Evolutionary conservation across 2,113 vertebrate species (phyloP).

Genomic region (Amazona guildingii): DNA sequence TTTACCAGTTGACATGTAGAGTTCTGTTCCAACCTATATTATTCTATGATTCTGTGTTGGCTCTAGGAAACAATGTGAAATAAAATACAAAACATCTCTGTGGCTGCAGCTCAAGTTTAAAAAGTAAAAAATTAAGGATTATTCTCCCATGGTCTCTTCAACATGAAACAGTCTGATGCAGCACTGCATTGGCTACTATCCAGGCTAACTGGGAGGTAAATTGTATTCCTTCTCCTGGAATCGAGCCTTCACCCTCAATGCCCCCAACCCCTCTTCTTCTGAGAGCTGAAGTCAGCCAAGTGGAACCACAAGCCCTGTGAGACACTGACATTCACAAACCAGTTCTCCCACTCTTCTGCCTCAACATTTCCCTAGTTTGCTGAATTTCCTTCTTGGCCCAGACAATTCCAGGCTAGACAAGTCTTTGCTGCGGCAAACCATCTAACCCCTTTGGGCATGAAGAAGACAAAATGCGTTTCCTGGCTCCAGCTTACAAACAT

Average conservation of each 20-base stretch:
- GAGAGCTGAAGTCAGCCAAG: conserved; percentile 42
- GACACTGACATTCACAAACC: background rate
- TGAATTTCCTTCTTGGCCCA: background rate
- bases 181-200: background rate
- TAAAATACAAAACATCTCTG: background rate
- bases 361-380: background rate
- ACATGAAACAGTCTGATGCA: conserved; percentile 17
- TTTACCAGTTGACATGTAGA: background rate
- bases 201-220: conserved; percentile 62
- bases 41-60: background rate
- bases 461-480: conserved; percentile 9
- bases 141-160: conserved; percentile 23
- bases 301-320: conserved; percentile 28
- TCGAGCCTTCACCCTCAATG: background rate
- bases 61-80: conserved; percentile 28
- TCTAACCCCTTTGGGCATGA: background rate
- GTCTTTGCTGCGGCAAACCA: conserved; percentile 39
- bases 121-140: background rate
- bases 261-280: background rate
- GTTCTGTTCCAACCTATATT: background rate
- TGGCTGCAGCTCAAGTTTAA: conserved; percentile 31
- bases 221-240: conserved; percentile 28
- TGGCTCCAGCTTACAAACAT: conserved; percentile 15
- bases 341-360: background rate
- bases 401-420: conserved; percentile 18